A percentile compares a stretch with the other conserved stretches of the same genome.
Evolutionary conservation across 2,888 invertebrate species (phyloP).

Genomic region (Eupithecia dodoneata): DNA sequence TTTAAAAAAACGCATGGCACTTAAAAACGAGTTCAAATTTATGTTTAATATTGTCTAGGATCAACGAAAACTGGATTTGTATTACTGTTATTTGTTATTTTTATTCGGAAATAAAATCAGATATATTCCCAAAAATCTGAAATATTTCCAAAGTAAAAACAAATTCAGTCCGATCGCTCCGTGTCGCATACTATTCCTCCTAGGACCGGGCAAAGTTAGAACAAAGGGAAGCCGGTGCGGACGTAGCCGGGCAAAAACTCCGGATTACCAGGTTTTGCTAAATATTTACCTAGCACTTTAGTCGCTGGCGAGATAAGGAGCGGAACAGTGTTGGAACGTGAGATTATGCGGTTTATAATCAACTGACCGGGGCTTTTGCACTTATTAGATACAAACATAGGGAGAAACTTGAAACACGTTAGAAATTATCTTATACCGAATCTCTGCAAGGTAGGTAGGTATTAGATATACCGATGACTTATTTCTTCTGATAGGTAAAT

Average conservation of each 20-base stretch:
- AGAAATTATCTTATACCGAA: not conserved
- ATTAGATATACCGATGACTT: too few relatives aligned
- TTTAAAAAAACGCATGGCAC: too few relatives aligned
- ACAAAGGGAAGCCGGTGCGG: constrained; percentile 61
- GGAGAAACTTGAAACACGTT: not conserved
- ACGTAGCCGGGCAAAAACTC: constrained; percentile 63
- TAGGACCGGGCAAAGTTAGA: constrained; percentile 51
- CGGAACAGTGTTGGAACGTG: constrained; percentile 34
- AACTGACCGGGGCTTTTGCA: constrained; percentile 3
- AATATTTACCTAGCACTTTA: constrained; percentile 74
- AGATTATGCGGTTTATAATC: constrained; percentile 17
- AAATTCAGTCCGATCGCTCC: not conserved
- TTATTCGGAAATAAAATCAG: too few relatives aligned
- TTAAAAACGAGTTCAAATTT: too few relatives aligned
- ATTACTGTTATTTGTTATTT: too few relatives aligned
- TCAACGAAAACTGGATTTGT: too few relatives aligned
- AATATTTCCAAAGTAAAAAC: not conserved
- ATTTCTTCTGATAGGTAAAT: too few relatives aligned
- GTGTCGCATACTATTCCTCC: constrained; percentile 12
- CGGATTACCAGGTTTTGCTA: constrained; percentile 72
- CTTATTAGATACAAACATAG: not conserved
- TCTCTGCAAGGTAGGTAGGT: too few relatives aligned
- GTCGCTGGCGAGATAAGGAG: constrained; percentile 46
- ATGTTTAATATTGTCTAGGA: too few relatives aligned
- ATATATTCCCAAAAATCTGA: too few relatives aligned